phyloP scores from a whole-genome alignment of 2,888 invertebrate species.

The Drosophila cyrtoloma region DNA sequence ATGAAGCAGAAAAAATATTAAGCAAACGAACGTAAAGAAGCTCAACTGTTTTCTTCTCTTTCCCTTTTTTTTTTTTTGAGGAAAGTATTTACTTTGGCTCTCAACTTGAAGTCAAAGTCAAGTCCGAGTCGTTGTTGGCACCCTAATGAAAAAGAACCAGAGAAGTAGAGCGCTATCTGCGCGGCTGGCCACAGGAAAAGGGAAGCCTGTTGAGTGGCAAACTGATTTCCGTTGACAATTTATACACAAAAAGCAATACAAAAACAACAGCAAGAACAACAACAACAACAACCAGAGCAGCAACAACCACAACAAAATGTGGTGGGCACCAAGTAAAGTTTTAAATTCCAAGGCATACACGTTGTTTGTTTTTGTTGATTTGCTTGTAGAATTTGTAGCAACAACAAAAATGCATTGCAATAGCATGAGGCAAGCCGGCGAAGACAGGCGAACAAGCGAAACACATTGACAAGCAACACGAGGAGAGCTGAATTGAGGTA shows the following conservation, averaged over 20 bases:
- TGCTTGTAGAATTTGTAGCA: slow-evolving; percentile 77
- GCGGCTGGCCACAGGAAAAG: slow-evolving; percentile 77
- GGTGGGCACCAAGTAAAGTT: slow-evolving; percentile 58
- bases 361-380: slow-evolving; percentile 74
- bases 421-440: slow-evolving; percentile 35
- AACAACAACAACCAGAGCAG: slow-evolving; percentile 21
- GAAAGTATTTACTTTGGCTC: slow-evolving; percentile 49
- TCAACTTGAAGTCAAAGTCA: slow-evolving; percentile 34
- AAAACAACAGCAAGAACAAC: slow-evolving; percentile 22
- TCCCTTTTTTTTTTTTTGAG: slow-evolving; percentile 3
- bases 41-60: slow-evolving; percentile 26
- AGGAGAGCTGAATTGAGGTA: slow-evolving; percentile 36
- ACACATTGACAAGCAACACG: slow-evolving; percentile 70
- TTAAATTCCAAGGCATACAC: slow-evolving; percentile 78
- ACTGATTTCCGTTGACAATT: slow-evolving; percentile 83
- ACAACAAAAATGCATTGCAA: slow-evolving; percentile 80
- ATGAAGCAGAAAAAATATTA: slow-evolving; percentile 28
- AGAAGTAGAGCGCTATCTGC: slow-evolving; percentile 44
- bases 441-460: slow-evolving; percentile 42
- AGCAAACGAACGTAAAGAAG: slow-evolving; percentile 42
- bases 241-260: slow-evolving; percentile 61
- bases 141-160: slow-evolving; percentile 41
- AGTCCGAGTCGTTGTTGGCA: slow-evolving; percentile 38
- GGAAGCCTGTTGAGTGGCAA: slow-evolving; percentile 83
- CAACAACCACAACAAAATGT: slow-evolving; percentile 39